Conservation (phyloP, 2,888 invertebrate genomes). For the Rhagophthalmus giganteus region DNA sequence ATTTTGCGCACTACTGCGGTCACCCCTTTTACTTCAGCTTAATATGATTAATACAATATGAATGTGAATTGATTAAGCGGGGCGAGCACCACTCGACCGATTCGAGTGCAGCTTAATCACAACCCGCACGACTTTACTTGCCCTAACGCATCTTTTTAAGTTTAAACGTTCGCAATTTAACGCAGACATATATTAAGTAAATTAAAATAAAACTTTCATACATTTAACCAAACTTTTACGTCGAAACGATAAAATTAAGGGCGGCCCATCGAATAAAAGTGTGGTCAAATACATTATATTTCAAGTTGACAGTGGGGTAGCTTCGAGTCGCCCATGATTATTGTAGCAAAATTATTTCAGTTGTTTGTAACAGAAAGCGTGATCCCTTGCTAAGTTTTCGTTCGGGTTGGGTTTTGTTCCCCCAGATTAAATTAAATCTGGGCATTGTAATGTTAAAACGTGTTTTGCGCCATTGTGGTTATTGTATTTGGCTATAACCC, state of each 20-base stretch:
- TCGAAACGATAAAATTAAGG: too few relatives aligned
- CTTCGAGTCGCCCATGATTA: slow-evolving; percentile 43
- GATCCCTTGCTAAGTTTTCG: slow-evolving; percentile 44
- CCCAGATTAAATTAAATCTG: slow-evolving; percentile 54
- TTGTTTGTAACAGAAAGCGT: slow-evolving; percentile 40
- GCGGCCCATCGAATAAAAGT: slow-evolving; percentile 28
- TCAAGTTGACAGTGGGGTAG: slow-evolving; percentile 34
- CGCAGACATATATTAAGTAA: not conserved
- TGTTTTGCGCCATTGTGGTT: slow-evolving; percentile 51
- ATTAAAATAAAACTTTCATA: too few relatives aligned
- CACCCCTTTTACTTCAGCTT: slow-evolving; percentile 40
- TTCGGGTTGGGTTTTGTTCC: slow-evolving; percentile 40
- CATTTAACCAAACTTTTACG: too few relatives aligned
- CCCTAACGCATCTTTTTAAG: slow-evolving; percentile 3
- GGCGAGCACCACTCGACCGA: slow-evolving; percentile 31
- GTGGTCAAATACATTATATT: slow-evolving; percentile 42
- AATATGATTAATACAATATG: slow-evolving; percentile 44
- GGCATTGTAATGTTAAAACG: slow-evolving; percentile 53
- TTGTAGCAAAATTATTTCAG: slow-evolving; percentile 48
- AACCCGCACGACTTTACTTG: slow-evolving; percentile 12
- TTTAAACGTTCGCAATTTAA: not conserved
- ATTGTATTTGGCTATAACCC: slow-evolving; percentile 49
- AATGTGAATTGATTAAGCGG: slow-evolving; percentile 43
- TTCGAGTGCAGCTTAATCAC: slow-evolving; percentile 32
- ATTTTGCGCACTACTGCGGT: slow-evolving; percentile 27